phyloP scores from a whole-genome alignment of 2,113 vertebrate species.

The Rhagologus leucostigma region DNA sequence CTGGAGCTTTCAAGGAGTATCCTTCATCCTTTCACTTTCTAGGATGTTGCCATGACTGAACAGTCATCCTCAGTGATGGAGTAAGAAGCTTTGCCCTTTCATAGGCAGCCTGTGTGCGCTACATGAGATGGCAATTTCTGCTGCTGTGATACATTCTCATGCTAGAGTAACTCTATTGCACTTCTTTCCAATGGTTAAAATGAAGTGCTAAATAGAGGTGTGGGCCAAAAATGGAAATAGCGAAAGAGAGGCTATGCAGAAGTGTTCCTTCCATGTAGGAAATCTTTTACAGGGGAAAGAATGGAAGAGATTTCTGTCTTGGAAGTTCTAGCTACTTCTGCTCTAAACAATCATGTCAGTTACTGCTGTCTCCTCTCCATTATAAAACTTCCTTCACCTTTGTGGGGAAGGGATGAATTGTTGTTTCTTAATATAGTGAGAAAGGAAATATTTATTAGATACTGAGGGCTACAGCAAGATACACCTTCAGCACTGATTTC shows the following conservation, averaged over 20 bases:
- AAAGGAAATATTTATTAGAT: not conserved
- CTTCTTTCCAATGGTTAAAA: not conserved
- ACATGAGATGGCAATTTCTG: not conserved
- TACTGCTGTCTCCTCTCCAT: not conserved
- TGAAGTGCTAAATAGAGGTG: not conserved
- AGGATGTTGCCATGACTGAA: not conserved
- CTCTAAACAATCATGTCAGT: not conserved
- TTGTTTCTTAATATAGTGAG: not conserved
- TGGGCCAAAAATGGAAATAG: not conserved
- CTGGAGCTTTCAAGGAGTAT: not conserved
- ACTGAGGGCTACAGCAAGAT: not conserved
- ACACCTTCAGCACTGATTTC: not conserved
- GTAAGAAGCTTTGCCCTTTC: not conserved
- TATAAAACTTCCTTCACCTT: not conserved
- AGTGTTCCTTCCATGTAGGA: not conserved
- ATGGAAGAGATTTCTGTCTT: not conserved
- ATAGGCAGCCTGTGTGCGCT: not conserved
- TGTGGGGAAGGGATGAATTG: rapidly evolving
- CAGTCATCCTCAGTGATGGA: not conserved
- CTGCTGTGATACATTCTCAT: not conserved
- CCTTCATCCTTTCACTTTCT: not conserved
- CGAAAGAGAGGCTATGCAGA: not conserved
- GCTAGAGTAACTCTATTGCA: not conserved
- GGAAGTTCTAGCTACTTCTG: not conserved
- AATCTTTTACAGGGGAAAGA: not conserved